Evolutionary conservation across 2,888 invertebrate genomes (phyloP), one percentile per base, ranked within the genome.

Genomic region (Pyrrhosoma nymphula): DNA sequence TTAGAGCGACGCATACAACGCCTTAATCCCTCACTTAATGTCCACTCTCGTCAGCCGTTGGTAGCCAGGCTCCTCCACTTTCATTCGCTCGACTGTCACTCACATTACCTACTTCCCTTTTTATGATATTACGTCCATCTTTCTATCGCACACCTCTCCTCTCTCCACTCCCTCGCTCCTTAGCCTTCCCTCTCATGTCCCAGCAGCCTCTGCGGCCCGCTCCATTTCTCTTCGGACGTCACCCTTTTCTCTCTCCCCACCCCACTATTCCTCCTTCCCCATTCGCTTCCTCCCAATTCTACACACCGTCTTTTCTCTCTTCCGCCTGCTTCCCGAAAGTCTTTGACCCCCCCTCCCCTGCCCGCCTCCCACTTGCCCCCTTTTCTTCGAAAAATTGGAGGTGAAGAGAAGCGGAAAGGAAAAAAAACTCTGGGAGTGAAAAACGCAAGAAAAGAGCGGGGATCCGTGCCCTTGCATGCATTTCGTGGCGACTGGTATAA

Each of bases 171-270:
- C 90, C 18, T 35, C 93, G 69, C 69, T 47, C 69, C 69, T 47
- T 75, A 63, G 69, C 93, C 55, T 89, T 56, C 26, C 16, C 93
- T 93, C 93, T 63, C 56, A 63, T 63, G 91, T 91, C 91, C 93
- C 93, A 93, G 55, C 89, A 89, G 55, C 69, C n/a, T 93, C 93
- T 47, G 69, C 69, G 89, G 89, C n/a, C 47, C 93, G 69, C 93
- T 69, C 93, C 93, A 93, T 93, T 93, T 93, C 93, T 93, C 93
- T 93, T 93, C 93, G 47, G 63, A 63, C 93, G 93, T 93, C 93
- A 93, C 93, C 82, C 30, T 82, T 82, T 35, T n/a, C 69, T 69
- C n/a, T 47, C 47, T 69, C 18, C 30, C 82, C 93, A n/a, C n/a
- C 55, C 26, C 18, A 35, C 55, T 47, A 18, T 18, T 3, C 8